These are phyloP conservation scores for Arge pagana DNA, from an alignment of 2,888 invertebrate genomes.

Conservation along the genomic window DNA sequence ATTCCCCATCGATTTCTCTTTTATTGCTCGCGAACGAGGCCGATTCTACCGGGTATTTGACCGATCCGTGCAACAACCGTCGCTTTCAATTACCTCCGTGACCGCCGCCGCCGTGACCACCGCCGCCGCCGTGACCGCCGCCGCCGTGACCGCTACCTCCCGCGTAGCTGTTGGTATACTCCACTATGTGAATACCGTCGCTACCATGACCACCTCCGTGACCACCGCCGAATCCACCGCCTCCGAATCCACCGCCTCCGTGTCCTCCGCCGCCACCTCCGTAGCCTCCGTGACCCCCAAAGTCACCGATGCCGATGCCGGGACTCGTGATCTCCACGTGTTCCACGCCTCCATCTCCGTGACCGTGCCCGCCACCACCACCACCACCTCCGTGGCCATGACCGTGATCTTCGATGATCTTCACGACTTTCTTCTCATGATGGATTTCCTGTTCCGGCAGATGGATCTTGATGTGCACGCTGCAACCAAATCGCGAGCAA, in stretches of 20 bases:
- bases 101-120: slow-evolving; percentile 18
- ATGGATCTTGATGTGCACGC: slow-evolving; percentile 50
- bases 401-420: slow-evolving; percentile 41
- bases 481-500: slow-evolving; percentile 32
- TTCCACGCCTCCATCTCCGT: slow-evolving; percentile 33
- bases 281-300: slow-evolving; percentile 19
- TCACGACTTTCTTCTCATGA: slow-evolving; percentile 41
- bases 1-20: slow-evolving; percentile 22
- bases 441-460: slow-evolving; percentile 39
- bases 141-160: slow-evolving; percentile 22
- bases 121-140: slow-evolving; percentile 17
- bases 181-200: too few species aligned
- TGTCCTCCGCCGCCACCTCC: slow-evolving; percentile 24
- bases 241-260: slow-evolving; percentile 20
- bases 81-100: slow-evolving; percentile 25
- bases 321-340: slow-evolving; percentile 38
- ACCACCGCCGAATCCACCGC: slow-evolving; percentile 15
- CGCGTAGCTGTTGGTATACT: too few species aligned
- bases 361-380: slow-evolving; percentile 30
- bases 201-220: slow-evolving; percentile 23
- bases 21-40: slow-evolving; percentile 27
- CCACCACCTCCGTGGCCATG: slow-evolving; percentile 37
- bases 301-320: slow-evolving; percentile 28
- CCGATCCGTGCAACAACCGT: slow-evolving; percentile 27
- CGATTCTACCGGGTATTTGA: too few species aligned